Base-by-base conservation (phyloP, 2,797 vertebrate species). In the Naso thynnoides region DNA sequence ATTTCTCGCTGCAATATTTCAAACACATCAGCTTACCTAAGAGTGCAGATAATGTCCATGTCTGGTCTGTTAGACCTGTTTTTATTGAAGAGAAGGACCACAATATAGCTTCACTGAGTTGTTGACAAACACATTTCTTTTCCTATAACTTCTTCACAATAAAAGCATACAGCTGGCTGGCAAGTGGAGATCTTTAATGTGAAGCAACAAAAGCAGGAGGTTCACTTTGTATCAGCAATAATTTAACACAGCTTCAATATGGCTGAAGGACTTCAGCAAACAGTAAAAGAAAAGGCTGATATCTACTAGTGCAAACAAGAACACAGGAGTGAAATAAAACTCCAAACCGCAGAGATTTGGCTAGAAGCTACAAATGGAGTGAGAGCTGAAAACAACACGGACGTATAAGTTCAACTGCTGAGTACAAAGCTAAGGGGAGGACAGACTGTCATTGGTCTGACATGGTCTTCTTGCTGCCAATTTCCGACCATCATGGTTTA, bases 1-100 rank as follows among this genome's bases (percentile, higher is more conserved):
- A 15, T 36, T 36, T 31, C n/a, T 55, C 53, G n/a, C 33, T 16
- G 52, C 59, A 23, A 29, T 19, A 48, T 62, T 29, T 55, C n/a
- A 63, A 39, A 21, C 19, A 6, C 9, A 62, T 36, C 15, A 7
- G 31, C 45, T 19, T 15, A 38, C 11, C 1, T 9, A 21, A 16
- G 9, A 50, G 13, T 8, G 11, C 10, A 52, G 23, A 52, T n/a
- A 18, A 2, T 29, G 2, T 64, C 60, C 36, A 21, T 15, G 7
- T 11, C 3, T 18, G 50, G 1, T 31, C 11, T 19, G 18, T 44
- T 33, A 16, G 19, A 21, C 19, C 19, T 42, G 38, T 29, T 31
- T 42, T 50, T 8, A 13, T 26, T 57, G 6, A 64, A 29, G 8
- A 29, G n/a, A 2, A 44, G 21, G 5, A 15, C 27, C 2, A 2